Evolutionary conservation across 2,797 vertebrate genomes (phyloP), one percentile per base, ranked within the genome.

Genomic region (Botia kubotai): DNA sequence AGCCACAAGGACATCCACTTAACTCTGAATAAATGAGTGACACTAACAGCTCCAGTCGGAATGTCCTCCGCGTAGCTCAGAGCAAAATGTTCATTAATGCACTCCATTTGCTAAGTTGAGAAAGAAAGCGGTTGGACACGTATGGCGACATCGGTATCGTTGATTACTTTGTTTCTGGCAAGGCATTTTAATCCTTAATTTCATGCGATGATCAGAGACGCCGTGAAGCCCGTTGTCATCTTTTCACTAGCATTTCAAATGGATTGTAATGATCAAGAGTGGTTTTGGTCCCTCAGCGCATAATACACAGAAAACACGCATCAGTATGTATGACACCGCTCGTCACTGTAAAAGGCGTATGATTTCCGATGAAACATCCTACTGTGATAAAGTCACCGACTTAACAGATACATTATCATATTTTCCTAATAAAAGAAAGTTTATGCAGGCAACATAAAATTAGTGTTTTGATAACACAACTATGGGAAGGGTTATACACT

Each of bases 1-100:
- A 96, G 94, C 92, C 93, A 90, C 93, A 93, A 95, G 94, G 93
- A 95, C 94, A 95, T 94, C 92, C 94, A 95, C 93, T 96, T 96
- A 95, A 94, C 87, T 91, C 91, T 86, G 88, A 90, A 92, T 93
- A 94, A 95, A 95, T 92, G 91, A 95, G 92, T 93, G 93, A 93
- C 93, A 94, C 92, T 89, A 90, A 84, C 82, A 90, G 90, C 92
- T 91, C 92, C 93, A 89, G 93, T 94, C 93, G 92, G 95, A 93
- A 93, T 88, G 91, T 93, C 92, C 92, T 90, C 90, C 21, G 90
- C 87, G 91, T 93, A 93, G 94, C 95, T 94, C 92, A 82, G 92
- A 95, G 95, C 94, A 88, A 94, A 95, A 95, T 93, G 93, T 94
- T 92, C 91, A 91, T 93, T 95, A 94, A 95, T 95, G 93, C 94